Percentiles rank a stretch among this genome's conserved stretches.
Evolutionary conservation across 2,113 vertebrate genomes (phyloP).

Genomic region (Atrichornis clamosus): DNA sequence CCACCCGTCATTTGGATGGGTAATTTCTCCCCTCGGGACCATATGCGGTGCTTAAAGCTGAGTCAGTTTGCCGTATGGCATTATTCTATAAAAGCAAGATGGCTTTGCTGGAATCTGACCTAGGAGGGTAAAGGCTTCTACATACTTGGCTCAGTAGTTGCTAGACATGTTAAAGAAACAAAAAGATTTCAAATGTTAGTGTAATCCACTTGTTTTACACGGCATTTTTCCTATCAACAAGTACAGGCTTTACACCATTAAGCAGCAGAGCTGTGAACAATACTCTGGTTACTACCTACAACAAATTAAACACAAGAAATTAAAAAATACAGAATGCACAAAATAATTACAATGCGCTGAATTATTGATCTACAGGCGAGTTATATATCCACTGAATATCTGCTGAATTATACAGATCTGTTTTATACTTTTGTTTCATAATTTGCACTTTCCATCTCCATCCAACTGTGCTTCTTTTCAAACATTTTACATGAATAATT

Average conservation of each 20-base stretch:
- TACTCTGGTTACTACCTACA: background rate
- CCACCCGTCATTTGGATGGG: conserved; percentile 40
- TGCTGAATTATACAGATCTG: background rate
- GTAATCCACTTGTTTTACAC: background rate
- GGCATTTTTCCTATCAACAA: background rate
- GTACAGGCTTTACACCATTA: background rate
- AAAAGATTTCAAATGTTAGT: background rate
- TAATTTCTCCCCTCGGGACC: conserved; percentile 32
- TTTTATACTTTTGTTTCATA: background rate
- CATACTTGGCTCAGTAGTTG: conserved; percentile 27
- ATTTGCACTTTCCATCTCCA: background rate
- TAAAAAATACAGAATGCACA: background rate
- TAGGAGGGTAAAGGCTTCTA: conserved; percentile 34
- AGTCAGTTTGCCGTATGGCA: conserved; percentile 44
- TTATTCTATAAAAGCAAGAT: conserved; percentile 14
- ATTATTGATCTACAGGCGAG: background rate
- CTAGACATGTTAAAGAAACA: conserved; percentile 55
- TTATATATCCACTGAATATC: conserved; percentile 1
- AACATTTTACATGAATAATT: background rate
- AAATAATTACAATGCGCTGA: conserved; percentile 8
- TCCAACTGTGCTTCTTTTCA: background rate
- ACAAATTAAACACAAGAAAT: background rate
- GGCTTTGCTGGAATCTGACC: conserved; percentile 49
- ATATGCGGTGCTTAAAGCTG: conserved; percentile 36
- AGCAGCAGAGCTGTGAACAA: background rate